Conservation (phyloP, 2,113 vertebrate genomes). For the Boleophthalmus pectinirostris region DNA sequence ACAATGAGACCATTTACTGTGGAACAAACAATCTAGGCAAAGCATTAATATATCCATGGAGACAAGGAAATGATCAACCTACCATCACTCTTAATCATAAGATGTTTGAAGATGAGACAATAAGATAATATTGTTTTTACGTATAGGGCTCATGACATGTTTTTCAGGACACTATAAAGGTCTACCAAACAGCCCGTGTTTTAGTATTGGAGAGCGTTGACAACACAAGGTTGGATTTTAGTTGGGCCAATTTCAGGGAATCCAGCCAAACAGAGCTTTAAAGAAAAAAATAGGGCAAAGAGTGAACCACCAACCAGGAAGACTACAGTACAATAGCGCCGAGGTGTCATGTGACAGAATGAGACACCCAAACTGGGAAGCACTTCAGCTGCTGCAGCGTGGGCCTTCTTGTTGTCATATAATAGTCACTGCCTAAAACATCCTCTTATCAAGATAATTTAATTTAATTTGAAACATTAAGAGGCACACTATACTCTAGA, state of each 20-base stretch:
- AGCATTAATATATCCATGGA: background rate
- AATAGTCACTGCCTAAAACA: conserved; percentile 32
- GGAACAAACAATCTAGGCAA: background rate
- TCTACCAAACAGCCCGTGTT: conserved; percentile 1
- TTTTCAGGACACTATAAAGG: conserved; percentile 20
- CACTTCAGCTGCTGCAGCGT: conserved; percentile 49
- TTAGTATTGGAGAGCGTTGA: conserved; percentile 12
- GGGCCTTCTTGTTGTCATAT: conserved; percentile 45
- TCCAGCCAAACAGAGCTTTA: conserved; percentile 19
- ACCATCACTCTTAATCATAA: no score
- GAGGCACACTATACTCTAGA: conserved; percentile 17
- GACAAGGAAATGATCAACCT: background rate
- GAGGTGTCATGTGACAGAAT: conserved; percentile 44
- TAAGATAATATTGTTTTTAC: background rate
- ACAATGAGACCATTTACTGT: no score
- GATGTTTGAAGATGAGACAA: background rate
- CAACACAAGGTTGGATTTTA: conserved; percentile 9
- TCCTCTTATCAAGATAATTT: conserved; percentile 22
- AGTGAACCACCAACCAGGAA: conserved; percentile 57
- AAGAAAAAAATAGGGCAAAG: conserved; percentile 29
- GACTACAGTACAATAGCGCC: conserved; percentile 47
- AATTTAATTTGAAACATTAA: conserved; percentile 27
- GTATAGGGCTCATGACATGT: conserved; percentile 13
- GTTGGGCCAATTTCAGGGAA: conserved; percentile 15
- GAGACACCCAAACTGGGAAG: conserved; percentile 28